Evolutionary conservation across 2,888 invertebrate genomes (phyloP), one percentile per base, ranked within the genome.

Genomic region (Scaptomyza flava): DNA sequence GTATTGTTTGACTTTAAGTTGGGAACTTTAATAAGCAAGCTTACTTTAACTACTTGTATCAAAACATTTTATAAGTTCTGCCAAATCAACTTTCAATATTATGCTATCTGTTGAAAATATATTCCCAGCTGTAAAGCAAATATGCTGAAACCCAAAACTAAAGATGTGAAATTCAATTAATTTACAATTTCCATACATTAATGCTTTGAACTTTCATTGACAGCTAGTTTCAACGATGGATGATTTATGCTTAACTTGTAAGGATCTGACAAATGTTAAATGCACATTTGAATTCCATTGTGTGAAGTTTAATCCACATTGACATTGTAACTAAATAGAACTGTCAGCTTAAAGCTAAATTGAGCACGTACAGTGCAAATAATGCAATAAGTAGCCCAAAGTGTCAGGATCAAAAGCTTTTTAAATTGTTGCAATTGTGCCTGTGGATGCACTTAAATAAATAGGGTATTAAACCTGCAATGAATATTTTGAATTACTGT

Each of bases 261-360:
- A 41, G 41, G 54, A 54, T 52, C 54, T 64, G 14, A 0, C 38
- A 38, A 20, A 43, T 62, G 54, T 31, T 33, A 38, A 51, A 34
- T 46, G 51, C 38, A 57, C 38, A 56, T 33, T 41, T 20, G 31
- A 52, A n/a, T 57, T 11, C 42, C 59, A 45, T 53, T 38, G 48
- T 45, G 68, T 33, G 12, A 6, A 34, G 38, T 38, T 53, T n/a
- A 30, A 20, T 27, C 33, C 51, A 42, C 27, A 23, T 27, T 27
- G 27, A 58, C 30, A 23, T 56, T 60, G 56, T 74, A 70, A 74
- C 70, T 74, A 70, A 63, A 66, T 70, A 23, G 47, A 70, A 43
- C 46, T 70, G 74, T 70, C 70, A 66, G 47, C 57, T 60, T 54
- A 43, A 59, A 60, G 53, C 62, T 45, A 20, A 57, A 73, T 46